phyloP scores from a whole-genome alignment of 2,888 invertebrate genomes.

The Heliconius cydno region DNA sequence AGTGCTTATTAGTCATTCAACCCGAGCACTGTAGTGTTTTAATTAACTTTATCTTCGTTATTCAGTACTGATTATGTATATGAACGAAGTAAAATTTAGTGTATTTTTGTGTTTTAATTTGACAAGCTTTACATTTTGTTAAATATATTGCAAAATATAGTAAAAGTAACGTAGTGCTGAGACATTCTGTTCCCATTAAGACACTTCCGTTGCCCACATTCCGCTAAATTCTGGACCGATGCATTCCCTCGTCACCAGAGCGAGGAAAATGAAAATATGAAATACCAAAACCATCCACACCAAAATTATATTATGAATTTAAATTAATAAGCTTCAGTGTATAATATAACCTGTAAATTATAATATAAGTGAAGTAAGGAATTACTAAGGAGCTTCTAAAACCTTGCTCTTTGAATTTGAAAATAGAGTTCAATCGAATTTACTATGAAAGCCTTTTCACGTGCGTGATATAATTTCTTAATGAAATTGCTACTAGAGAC shows the following conservation, averaged over 20 bases:
- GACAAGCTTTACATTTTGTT: background rate
- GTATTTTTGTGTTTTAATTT: background rate
- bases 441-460: conserved; percentile 18
- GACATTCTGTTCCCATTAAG: no score
- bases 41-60: conserved; percentile 1
- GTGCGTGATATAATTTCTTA: conserved; percentile 10
- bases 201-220: no score
- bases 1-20: conserved; percentile 5
- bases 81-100: background rate
- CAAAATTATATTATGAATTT: background rate
- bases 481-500: conserved; percentile 12
- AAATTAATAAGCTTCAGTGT: background rate
- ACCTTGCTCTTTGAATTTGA: conserved; percentile 10
- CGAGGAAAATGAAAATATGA: no score
- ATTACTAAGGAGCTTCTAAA: background rate
- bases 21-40: background rate
- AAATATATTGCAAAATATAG: no score
- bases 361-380: background rate
- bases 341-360: background rate
- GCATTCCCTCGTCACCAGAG: no score
- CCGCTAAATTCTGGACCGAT: no score
- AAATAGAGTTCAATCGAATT: conserved; percentile 23
- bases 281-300: no score
- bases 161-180: no score
- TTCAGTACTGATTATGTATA: background rate